Conservation (phyloP, 2,888 invertebrate species). For the Cephus pulcher region DNA sequence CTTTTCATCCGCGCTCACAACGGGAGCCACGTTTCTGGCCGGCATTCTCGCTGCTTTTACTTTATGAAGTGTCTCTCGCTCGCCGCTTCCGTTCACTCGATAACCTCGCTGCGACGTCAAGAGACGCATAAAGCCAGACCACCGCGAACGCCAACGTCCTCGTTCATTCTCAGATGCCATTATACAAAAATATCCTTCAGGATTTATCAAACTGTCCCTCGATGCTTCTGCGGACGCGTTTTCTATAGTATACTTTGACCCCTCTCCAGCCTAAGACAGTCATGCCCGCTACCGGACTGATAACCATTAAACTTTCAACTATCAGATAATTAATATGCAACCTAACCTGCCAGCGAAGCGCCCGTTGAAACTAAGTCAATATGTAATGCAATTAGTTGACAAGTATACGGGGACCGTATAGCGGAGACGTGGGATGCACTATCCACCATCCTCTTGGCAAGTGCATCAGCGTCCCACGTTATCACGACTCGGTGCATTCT, state of each 20-base stretch:
- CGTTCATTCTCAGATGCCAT: background rate
- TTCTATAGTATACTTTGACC: background rate
- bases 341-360: conserved; percentile 24
- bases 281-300: background rate
- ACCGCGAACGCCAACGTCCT: background rate
- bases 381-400: conserved; percentile 59
- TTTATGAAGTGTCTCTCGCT: background rate
- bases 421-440: background rate
- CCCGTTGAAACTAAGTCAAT: conserved; percentile 57
- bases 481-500: conserved; percentile 9
- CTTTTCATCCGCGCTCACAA: conserved; percentile 7
- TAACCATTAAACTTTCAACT: conserved; percentile 51
- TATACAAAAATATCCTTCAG: background rate
- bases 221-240: background rate
- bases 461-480: conserved; percentile 42
- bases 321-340: conserved; percentile 58
- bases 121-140: background rate
- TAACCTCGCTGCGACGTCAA: background rate
- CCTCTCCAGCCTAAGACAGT: background rate
- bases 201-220: background rate
- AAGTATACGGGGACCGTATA: conserved; percentile 43
- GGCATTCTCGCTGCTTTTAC: background rate
- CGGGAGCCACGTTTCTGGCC: background rate
- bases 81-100: background rate
- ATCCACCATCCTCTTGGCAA: conserved; percentile 21